These are phyloP conservation scores for Clarias batrachus DNA, from an alignment of 2,113 vertebrate species.

Conservation along the genomic window DNA sequence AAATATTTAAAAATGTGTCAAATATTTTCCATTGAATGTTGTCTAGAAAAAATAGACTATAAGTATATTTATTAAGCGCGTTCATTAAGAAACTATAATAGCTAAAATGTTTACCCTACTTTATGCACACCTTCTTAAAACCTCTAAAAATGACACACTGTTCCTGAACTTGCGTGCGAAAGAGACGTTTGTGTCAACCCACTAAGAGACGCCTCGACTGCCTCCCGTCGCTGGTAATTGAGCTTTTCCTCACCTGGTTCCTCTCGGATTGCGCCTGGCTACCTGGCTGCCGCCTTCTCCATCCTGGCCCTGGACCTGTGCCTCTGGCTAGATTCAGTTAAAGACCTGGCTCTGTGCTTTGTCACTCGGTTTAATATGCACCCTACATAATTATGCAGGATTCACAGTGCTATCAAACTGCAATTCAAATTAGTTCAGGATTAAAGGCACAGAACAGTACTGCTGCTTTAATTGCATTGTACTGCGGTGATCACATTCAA, in stretches of 20 bases:
- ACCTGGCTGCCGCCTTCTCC: slow-evolving; percentile 69
- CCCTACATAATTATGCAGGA: slow-evolving; percentile 99
- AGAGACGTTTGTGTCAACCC: slow-evolving; percentile 72
- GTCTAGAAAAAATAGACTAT: not conserved
- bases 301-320: slow-evolving; percentile 48
- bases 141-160: slow-evolving; percentile 62
- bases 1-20: not conserved
- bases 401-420: slow-evolving; percentile 99
- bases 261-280: slow-evolving; percentile 72
- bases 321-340: slow-evolving; percentile 85
- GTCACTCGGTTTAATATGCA: slow-evolving; percentile 99
- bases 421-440: slow-evolving; percentile 99
- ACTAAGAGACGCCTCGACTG: slow-evolving; percentile 36
- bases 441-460: slow-evolving; percentile 99
- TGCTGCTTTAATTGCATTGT: slow-evolving; percentile 99
- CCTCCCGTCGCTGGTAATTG: slow-evolving; percentile 83
- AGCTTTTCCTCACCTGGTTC: slow-evolving; percentile 76
- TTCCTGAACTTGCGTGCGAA: slow-evolving; percentile 64
- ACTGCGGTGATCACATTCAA: slow-evolving; percentile 99
- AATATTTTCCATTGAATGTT: not conserved
- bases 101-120: slow-evolving; percentile 21
- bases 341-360: slow-evolving; percentile 93
- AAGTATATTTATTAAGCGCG: slow-evolving; percentile 22
- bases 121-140: slow-evolving; percentile 8
- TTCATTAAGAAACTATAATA: slow-evolving; percentile 7